These are phyloP conservation scores for Neoaliturus tenellus DNA, from an alignment of 2,888 invertebrate species.

Conservation along the genomic window DNA sequence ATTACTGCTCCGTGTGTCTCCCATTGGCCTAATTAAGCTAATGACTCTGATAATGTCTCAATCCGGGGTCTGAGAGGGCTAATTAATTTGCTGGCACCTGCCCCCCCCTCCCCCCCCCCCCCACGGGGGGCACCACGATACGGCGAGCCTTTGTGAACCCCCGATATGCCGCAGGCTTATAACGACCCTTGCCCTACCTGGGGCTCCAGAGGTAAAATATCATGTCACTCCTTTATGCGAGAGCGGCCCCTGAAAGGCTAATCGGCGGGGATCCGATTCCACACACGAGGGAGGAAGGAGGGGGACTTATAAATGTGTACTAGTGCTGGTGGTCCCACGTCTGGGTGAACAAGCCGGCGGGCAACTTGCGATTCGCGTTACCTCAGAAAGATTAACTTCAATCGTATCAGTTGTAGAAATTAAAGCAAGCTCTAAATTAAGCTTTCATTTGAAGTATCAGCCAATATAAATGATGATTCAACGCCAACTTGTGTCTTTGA, in stretches of 20 bases:
- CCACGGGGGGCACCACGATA: not conserved
- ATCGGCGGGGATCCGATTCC: not conserved
- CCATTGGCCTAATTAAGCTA: constrained; percentile 20
- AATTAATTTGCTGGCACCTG: too few relatives aligned
- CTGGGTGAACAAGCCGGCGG: too few relatives aligned
- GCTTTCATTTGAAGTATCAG: too few relatives aligned
- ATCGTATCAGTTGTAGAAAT: too few relatives aligned
- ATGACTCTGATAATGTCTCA: constrained; percentile 35
- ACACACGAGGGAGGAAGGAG: not conserved
- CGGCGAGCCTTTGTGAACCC: not conserved
- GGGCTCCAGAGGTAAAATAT: constrained; percentile 11
- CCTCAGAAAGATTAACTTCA: too few relatives aligned
- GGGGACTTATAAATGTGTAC: not conserved
- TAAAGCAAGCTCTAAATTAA: too few relatives aligned
- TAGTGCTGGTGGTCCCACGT: too few relatives aligned
- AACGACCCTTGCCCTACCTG: constrained; percentile 44
- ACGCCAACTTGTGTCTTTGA: too few relatives aligned
- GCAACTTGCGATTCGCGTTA: too few relatives aligned
- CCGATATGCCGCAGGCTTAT: constrained; percentile 42
- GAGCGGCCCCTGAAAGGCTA: not conserved
- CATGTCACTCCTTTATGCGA: constrained; percentile 22
- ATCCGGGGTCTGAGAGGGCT: constrained; percentile 7
- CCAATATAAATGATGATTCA: too few relatives aligned
- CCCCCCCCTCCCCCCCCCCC: too few relatives aligned
- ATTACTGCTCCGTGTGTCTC: not conserved